Evolutionary conservation across 1,140 invertebrate species (phyloP), one percentile per base, ranked within the genome.

Genomic region (Eciton burchellii): DNA sequence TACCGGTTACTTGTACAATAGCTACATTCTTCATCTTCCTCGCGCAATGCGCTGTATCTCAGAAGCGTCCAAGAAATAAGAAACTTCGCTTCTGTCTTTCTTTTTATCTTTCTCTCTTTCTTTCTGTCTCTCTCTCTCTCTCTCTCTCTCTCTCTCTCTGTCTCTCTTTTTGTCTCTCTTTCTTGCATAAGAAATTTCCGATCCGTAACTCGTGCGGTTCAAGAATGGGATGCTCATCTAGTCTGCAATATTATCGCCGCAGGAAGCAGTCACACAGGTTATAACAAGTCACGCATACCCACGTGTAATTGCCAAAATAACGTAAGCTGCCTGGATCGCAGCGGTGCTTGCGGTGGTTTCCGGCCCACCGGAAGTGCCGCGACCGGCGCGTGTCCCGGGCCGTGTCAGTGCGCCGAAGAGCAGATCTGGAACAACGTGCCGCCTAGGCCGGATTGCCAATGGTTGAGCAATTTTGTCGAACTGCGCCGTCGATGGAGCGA

Each of bases 401-500:
- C 81, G 1, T 93, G 92, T 77, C 91, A 91, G 47, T 93, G 92
- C 26, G 71, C 49, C 0, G 90, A 91, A 52, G 92, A 93, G 76
- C 89, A 92, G n/a, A 74, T 88, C 0, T 93, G 92, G 92, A 93
- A 93, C 21, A 90, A 87, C 56, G 73, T 70, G 16, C 92, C 92
- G 2, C 92, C 92, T 19, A 91, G 85, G 76, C 91, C 92, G 11
- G 90, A 91, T 60, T 84, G 90, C 35, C 83, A 86, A 41, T 93
- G 92, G 92, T 41, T 90, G 1, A 83, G 35, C 19, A 92, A 91
- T 24, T 93, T 93, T 41, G 84, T 70, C 14, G 89, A 92, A 52
- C 59, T 93, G 11, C 88, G 92, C 12, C 87, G 92, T 49, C 90
- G 90, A 26, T 93, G 92, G 92, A 93, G 92, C 71, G 86, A 92